phyloP scores from a whole-genome alignment of 2,113 vertebrate genomes.

The Pica pica region DNA sequence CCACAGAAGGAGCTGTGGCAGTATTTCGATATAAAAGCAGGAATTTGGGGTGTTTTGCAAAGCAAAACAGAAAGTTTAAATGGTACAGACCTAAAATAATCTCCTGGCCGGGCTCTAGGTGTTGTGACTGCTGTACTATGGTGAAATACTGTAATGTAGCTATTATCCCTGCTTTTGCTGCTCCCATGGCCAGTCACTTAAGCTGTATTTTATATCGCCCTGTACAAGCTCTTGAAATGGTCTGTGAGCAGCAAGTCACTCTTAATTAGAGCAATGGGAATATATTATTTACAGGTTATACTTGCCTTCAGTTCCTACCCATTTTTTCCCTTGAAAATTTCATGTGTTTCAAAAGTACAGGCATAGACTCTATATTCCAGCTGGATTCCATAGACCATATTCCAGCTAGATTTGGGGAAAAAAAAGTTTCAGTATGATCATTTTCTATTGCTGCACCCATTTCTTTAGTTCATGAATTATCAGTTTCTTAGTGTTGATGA shows the following conservation, averaged over 20 bases:
- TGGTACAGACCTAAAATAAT: background rate
- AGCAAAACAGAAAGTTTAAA: background rate
- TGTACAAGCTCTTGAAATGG: background rate
- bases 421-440: background rate
- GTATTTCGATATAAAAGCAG: background rate
- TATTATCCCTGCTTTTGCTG: background rate
- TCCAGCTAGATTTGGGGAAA: background rate
- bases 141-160: background rate
- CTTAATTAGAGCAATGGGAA: background rate
- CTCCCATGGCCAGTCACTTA: background rate
- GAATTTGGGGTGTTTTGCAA: background rate
- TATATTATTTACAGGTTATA: background rate
- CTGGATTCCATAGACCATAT: background rate
- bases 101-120: background rate
- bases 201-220: background rate
- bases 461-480: background rate
- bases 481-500: background rate
- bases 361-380: background rate
- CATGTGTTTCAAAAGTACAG: background rate
- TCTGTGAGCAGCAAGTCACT: rapidly evolving
- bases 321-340: background rate
- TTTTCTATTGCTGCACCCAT: background rate
- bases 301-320: background rate
- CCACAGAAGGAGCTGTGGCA: background rate
- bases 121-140: background rate